Conservation (phyloP, 2,797 vertebrate genomes). For the Mormyrus hasselquistii region DNA sequence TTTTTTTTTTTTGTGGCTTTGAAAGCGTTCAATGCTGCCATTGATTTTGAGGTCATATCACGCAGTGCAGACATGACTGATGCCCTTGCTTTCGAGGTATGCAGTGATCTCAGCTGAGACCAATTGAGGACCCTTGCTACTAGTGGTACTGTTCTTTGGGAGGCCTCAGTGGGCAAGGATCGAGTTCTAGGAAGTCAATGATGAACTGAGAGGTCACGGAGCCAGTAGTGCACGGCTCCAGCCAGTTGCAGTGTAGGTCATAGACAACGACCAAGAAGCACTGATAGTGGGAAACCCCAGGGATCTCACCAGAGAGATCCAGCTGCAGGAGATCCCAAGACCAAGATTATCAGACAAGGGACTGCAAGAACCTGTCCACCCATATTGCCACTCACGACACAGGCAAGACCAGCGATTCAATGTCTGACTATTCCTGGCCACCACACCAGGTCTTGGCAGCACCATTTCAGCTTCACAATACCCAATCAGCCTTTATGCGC, state of each 20-base stretch:
- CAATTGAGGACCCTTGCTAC: not conserved
- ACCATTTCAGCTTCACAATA: not conserved
- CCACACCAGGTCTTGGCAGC: not conserved
- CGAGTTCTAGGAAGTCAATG: not conserved
- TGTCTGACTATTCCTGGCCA: not conserved
- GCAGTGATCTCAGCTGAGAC: not conserved
- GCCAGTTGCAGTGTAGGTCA: slow-evolving; percentile 20
- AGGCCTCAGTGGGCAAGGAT: not conserved
- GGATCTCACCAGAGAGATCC: not conserved
- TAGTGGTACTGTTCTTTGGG: not conserved
- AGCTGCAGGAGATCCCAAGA: not conserved
- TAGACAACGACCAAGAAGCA: not conserved
- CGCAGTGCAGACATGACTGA: not conserved
- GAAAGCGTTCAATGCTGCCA: not conserved
- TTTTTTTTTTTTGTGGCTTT: not conserved
- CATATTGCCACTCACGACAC: not conserved
- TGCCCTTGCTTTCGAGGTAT: not conserved
- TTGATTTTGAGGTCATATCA: not conserved
- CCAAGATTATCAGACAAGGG: not conserved
- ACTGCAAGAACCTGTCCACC: too few relatives aligned
- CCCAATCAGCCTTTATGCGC: not conserved
- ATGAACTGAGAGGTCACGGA: not conserved
- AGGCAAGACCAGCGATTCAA: not conserved
- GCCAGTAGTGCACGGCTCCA: not conserved
- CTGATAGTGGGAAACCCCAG: not conserved